phyloP scores from a whole-genome alignment of 2,113 vertebrate species.

The Proteles cristata region DNA sequence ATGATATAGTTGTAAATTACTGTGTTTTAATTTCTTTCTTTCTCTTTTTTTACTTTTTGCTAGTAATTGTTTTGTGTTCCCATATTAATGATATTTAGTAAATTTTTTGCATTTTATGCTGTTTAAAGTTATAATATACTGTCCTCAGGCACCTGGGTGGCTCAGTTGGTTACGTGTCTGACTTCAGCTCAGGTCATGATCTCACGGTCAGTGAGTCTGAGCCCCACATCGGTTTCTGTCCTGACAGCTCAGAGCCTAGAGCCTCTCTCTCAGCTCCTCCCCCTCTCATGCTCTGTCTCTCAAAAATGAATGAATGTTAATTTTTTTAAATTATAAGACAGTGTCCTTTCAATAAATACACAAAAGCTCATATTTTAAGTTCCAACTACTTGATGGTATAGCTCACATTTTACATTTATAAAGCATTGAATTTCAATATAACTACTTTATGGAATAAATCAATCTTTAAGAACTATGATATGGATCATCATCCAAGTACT shows the following conservation, averaged over 20 bases:
- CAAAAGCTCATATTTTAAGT: constrained; percentile 8
- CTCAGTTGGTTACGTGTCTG: no score
- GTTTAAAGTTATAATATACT: not conserved
- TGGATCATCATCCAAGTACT: not conserved
- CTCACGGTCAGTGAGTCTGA: no score
- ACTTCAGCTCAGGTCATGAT: no score
- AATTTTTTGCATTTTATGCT: constrained; percentile 6
- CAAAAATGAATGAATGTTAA: no score
- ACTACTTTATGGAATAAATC: not conserved
- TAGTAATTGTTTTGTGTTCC: not conserved
- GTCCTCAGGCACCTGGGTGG: not conserved
- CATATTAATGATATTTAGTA: constrained; percentile 13
- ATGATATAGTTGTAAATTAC: not conserved
- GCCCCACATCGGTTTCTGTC: no score
- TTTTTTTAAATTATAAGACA: not conserved
- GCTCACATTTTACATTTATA: not conserved
- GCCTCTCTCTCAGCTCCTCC: no score
- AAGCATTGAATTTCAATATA: not conserved
- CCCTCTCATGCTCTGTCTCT: no score
- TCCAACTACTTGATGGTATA: not conserved
- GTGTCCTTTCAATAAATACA: not conserved
- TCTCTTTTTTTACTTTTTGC: not conserved
- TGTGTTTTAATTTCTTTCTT: not conserved
- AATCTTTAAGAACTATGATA: not conserved
- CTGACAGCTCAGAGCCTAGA: no score